These are phyloP conservation scores for Remorina albescens DNA, from an alignment of 2,797 vertebrate species.

Conservation along the genomic window DNA sequence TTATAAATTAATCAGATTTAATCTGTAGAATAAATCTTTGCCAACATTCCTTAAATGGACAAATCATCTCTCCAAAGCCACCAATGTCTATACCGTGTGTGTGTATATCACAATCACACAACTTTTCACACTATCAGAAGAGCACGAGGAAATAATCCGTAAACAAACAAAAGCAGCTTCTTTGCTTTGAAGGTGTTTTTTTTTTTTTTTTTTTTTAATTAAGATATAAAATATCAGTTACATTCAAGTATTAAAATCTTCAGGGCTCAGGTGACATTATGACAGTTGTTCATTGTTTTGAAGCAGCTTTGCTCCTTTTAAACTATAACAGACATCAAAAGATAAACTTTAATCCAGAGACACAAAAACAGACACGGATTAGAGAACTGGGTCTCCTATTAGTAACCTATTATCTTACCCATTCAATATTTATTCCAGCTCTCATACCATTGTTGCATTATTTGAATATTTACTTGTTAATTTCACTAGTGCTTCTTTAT, in stretches of 20 bases:
- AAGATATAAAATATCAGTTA: conserved; percentile 42
- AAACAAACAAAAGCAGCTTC: not conserved
- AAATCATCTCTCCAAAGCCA: too few relatives aligned
- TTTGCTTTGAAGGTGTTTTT: not conserved
- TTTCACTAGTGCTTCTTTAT: too few relatives aligned
- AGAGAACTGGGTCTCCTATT: too few relatives aligned
- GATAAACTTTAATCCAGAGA: not conserved
- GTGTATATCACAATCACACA: not conserved
- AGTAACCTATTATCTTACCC: too few relatives aligned
- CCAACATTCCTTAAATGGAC: too few relatives aligned
- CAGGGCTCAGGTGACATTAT: not conserved
- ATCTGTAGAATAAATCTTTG: too few relatives aligned
- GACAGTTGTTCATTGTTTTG: not conserved
- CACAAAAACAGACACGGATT: too few relatives aligned
- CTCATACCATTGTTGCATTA: too few relatives aligned
- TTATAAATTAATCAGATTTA: not conserved
- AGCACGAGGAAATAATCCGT: not conserved
- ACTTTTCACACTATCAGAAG: too few relatives aligned
- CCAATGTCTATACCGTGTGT: not conserved
- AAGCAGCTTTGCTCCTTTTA: not conserved
- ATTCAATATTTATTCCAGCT: too few relatives aligned
- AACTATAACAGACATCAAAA: not conserved
- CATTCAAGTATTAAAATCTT: conserved; percentile 40
- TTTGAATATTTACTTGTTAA: too few relatives aligned
- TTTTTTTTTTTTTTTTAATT: conserved; percentile 40